phyloP scores from a whole-genome alignment of 2,113 vertebrate species.

The Paradisaea rubra region DNA sequence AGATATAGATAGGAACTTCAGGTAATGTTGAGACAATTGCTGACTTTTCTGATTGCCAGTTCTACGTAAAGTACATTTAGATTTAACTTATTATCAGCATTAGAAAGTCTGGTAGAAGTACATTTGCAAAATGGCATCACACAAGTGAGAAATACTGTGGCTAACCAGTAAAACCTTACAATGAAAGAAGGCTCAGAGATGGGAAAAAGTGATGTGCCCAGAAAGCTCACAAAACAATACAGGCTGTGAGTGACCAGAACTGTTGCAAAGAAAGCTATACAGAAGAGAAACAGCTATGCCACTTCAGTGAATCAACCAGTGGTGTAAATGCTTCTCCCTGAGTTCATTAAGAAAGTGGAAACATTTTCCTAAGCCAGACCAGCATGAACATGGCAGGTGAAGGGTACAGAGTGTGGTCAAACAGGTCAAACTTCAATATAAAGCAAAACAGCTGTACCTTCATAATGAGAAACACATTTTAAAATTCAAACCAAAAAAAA shows the following conservation, averaged over 20 bases:
- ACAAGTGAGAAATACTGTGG: neutral
- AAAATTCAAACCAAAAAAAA: no score
- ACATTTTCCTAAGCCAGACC: neutral
- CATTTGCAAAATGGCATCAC: neutral
- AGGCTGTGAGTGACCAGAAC: neutral
- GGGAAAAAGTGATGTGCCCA: neutral
- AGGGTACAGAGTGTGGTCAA: neutral
- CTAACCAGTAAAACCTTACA: neutral
- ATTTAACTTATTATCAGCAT: neutral
- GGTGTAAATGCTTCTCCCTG: fast-evolving
- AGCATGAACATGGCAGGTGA: fast-evolving
- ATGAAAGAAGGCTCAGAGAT: neutral
- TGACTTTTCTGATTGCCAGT: neutral
- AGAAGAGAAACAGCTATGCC: neutral
- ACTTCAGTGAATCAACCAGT: neutral
- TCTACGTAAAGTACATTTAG: neutral
- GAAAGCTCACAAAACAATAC: neutral
- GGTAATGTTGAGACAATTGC: neutral
- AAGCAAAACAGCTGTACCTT: no score
- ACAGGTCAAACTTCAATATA: no score
- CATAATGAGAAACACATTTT: no score
- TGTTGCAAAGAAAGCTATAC: neutral
- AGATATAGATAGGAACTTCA: neutral
- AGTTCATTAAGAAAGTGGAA: neutral
- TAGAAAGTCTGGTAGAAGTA: neutral